These are phyloP conservation scores for Nothobranchius furzeri DNA, from an alignment of 2,113 vertebrate species.

Conservation along the genomic window DNA sequence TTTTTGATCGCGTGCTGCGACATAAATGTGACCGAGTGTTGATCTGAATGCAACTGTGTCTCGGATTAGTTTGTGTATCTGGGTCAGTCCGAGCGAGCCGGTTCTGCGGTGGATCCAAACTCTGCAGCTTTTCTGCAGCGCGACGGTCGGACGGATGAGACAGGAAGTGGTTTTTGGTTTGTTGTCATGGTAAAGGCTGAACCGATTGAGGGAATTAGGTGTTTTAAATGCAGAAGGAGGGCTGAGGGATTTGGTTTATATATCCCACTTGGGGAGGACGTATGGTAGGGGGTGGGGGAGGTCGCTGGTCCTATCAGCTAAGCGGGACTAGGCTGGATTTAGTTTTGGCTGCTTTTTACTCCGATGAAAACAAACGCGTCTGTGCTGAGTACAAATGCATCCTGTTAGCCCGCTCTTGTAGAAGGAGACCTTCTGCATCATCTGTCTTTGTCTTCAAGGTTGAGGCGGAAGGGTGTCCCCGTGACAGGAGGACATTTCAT, in stretches of 20 bases:
- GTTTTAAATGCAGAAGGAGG: neutral
- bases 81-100: conserved; percentile 64
- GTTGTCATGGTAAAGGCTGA: neutral
- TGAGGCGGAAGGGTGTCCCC: neutral
- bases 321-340: conserved; percentile 38
- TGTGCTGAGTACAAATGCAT: conserved; percentile 28
- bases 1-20: neutral
- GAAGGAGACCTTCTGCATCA: neutral
- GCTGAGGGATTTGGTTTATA: conserved; percentile 4
- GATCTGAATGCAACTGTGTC: conserved; percentile 9
- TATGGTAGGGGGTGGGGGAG: neutral
- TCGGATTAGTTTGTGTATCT: conserved; percentile 66
- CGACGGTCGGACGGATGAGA: conserved; percentile 17
- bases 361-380: conserved; percentile 13
- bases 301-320: conserved; percentile 31
- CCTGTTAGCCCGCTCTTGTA: neutral
- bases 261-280: neutral
- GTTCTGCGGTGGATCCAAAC: conserved; percentile 58
- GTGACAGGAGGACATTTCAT: neutral
- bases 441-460: neutral
- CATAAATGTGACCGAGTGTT: neutral
- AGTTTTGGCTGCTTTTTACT: conserved; percentile 22
- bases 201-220: neutral
- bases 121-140: conserved; percentile 51
- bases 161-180: conserved; percentile 12